phyloP scores from a whole-genome alignment of 2,113 vertebrate species.

The Calonectris borealis region DNA sequence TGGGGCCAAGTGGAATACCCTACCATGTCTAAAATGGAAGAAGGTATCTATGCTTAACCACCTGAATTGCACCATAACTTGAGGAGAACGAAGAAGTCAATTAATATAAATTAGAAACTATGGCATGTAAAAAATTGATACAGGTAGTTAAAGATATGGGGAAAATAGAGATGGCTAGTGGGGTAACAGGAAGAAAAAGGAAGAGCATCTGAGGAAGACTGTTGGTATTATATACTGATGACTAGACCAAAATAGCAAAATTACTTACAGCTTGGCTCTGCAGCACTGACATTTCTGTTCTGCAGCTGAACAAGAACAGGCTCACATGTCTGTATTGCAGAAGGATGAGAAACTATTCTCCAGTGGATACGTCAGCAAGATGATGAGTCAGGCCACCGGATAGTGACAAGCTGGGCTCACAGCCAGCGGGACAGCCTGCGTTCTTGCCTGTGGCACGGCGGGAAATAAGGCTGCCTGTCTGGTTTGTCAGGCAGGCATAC shows the following conservation, averaged over 20 bases:
- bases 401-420: conserved; percentile 28
- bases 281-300: neutral
- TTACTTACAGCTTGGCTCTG: neutral
- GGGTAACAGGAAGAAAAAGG: neutral
- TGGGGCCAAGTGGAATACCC: neutral
- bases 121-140: neutral
- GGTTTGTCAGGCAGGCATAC: neutral
- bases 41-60: neutral
- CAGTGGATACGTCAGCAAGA: neutral
- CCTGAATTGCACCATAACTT: neutral
- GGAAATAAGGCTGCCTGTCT: neutral
- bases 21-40: neutral
- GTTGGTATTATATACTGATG: neutral
- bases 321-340: neutral
- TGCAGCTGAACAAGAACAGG: neutral
- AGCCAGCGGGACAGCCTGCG: neutral
- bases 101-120: neutral
- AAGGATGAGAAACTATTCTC: neutral
- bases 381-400: conserved; percentile 24
- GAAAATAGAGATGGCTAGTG: neutral
- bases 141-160: neutral
- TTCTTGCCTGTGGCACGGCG: neutral
- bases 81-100: neutral
- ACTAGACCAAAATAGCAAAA: neutral
- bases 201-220: neutral